Base-by-base conservation (phyloP, 2,797 vertebrate species). In the Sylvilagus floridanus region DNA sequence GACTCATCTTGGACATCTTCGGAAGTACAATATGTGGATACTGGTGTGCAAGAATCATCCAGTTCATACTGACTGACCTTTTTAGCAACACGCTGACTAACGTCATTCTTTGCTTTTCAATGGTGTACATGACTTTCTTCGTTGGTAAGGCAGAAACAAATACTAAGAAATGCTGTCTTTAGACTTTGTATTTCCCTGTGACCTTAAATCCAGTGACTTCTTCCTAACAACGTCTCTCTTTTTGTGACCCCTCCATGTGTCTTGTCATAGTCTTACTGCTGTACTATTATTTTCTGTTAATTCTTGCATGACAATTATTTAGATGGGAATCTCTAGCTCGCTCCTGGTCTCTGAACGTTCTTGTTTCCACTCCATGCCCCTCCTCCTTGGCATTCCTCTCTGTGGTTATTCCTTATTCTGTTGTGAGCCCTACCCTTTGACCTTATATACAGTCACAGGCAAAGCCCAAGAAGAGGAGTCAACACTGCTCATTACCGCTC, bases 41-140 rank as follows among this genome's bases (percentile, higher is more conserved):
- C 9, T 94, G 91, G 60, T 94, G 92, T 93, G 60, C 96, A 35
- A 95, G 72, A 83, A 32, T 97, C 69, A 85, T 96, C 81, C 86
- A 83, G 42, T 83, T 91, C n/a, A 82, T 96, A 87, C 0, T 97
- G 93, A 91, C 95, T 1, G 96, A 96, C 69, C 81, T 89, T 72
- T 96, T 97, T 12, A 96, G 89, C 91, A 96, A 95, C 30, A 94
- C 90, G 7, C 60, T 96, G 81, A 97, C 94, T 16, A 83, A 68
- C 30, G 63, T 93, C 26, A 19, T 96, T 76, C 88, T 97, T 52
- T 97, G 96, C 32, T 92, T 97, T 65, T 97, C 97, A 1, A 47
- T 96, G 95, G 92, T 95, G 54, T 97, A 97, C 68, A 10, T 97
- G 96, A 96, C 84, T 54, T 97, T 96, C 96, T 97, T 96, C 75